Percentiles rank a stretch among this genome's conserved stretches.
phyloP scores from a whole-genome alignment of 1,140 invertebrate species.

The Eulimnadia texana region DNA sequence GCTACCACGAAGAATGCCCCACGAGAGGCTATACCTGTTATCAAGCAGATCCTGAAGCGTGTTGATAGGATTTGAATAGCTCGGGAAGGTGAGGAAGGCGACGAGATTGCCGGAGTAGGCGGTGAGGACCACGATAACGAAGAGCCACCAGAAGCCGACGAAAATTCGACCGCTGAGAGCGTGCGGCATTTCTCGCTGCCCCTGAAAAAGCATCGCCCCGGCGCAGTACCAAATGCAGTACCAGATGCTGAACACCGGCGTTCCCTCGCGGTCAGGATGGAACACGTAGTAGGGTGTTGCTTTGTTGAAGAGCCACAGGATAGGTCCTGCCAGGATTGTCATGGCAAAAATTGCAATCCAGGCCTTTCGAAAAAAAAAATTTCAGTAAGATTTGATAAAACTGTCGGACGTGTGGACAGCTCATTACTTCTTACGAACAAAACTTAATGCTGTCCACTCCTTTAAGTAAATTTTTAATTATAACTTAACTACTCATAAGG shows the following conservation, averaged over 20 bases:
- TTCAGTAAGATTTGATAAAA: slow-evolving; percentile 7
- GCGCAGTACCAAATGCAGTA: slow-evolving; percentile 83
- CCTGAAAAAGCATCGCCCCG: slow-evolving; percentile 78
- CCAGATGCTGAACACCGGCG: slow-evolving; percentile 47
- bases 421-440: no score
- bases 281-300: slow-evolving; percentile 52
- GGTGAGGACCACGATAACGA: slow-evolving; percentile 74
- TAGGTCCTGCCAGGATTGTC: slow-evolving; percentile 57
- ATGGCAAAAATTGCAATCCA: slow-evolving; percentile 60
- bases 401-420: not conserved
- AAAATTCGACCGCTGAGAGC: slow-evolving; percentile 76
- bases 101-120: slow-evolving; percentile 73
- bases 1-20: slow-evolving; percentile 57
- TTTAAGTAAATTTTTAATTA: no score
- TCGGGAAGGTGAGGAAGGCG: slow-evolving; percentile 82
- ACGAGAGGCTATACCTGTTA: slow-evolving; percentile 40
- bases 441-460: no score
- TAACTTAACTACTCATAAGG: not conserved
- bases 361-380: slow-evolving; percentile 41
- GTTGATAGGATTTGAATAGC: slow-evolving; percentile 59
- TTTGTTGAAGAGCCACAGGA: slow-evolving; percentile 59
- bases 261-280: slow-evolving; percentile 28
- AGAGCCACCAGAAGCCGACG: slow-evolving; percentile 83
- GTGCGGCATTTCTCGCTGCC: slow-evolving; percentile 26
- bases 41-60: slow-evolving; percentile 52